Evolutionary conservation across 2,888 invertebrate genomes (phyloP), one percentile per base, ranked within the genome.

Genomic region (Volucella inflata): DNA sequence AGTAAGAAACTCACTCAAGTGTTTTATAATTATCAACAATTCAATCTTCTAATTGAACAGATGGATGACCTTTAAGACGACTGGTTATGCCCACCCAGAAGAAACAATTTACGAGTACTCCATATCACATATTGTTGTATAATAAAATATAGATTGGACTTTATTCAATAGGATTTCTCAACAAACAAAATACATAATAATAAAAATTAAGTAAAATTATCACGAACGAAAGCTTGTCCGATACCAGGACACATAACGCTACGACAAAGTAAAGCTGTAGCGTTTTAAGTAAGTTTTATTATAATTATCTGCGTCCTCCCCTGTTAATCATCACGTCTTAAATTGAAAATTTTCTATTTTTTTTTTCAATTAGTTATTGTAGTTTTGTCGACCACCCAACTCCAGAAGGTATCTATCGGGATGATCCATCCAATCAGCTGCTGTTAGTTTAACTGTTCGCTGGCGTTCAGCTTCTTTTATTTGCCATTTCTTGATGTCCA

Each of bases 341-440:
- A 14, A 14, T 14, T 42, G 1, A 12, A 17, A 46, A 50, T 1
- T 30, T 21, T 16, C 11, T 17, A 17, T 16, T 6, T 30, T 30
- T 4, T 30, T 30, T 30, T 30, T 30, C 30, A 50, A 59, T 81
- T 46, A 94, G 91, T 94, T 95, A 92, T 96, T 95, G 92, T 97
- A 97, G 89, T 96, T 95, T 72, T 95, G 95, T 36, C 97, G 93
- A 12, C 98, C 98, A 2, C 97, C 98, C 90, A 98, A 93, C 91
- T 98, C 97, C 84, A 98, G 93, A 64, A 98, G 94, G 91, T 98
- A 97, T 76, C 98, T 94, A 93, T 99, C 98, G 0, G 98, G 98
- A 93, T 98, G 98, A 90, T 98, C 98, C 90, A 97, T 94, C 98
- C 98, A 99, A 91, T 98, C 98, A 17, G 96, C 95, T 0, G 97